phyloP scores from a whole-genome alignment of 37 sponge, comb jelly and placozoan species.

The Cladorhizidae sp. region DNA sequence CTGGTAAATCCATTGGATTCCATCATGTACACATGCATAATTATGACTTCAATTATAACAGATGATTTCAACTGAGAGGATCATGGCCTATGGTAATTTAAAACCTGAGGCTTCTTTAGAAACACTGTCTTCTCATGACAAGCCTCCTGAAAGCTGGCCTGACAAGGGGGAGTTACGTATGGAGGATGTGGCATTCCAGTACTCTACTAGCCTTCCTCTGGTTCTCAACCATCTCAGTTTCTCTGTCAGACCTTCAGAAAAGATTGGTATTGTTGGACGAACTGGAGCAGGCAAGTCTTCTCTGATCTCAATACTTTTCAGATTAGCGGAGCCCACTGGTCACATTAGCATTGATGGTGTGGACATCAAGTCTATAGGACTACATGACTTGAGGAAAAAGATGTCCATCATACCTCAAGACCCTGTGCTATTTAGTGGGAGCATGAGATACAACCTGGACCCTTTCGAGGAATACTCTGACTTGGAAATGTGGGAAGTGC shows the following conservation, averaged over 20 bases:
- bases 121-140: slow-evolving; percentile 24
- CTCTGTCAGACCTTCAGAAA: slow-evolving; percentile 62
- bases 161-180: slow-evolving; percentile 46
- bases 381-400: slow-evolving; percentile 76
- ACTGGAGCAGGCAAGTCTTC: slow-evolving; percentile 97
- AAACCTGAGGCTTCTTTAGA: slow-evolving; percentile 67
- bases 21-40: background rate
- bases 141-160: slow-evolving; percentile 72
- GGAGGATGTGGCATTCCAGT: slow-evolving; percentile 52
- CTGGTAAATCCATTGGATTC: slow-evolving; percentile 43
- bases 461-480: slow-evolving; percentile 77
- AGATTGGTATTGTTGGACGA: slow-evolving; percentile 91
- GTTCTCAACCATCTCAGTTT: slow-evolving; percentile 62
- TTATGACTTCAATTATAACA: slow-evolving; percentile 3
- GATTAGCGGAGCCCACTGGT: slow-evolving; percentile 88
- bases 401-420: slow-evolving; percentile 93
- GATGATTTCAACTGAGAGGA: slow-evolving; percentile 84
- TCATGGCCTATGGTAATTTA: slow-evolving; percentile 63
- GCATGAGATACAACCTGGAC: slow-evolving; percentile 88
- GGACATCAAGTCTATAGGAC: slow-evolving; percentile 69
- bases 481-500: slow-evolving; percentile 73
- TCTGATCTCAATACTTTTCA: slow-evolving; percentile 73
- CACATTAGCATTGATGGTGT: slow-evolving; percentile 79
- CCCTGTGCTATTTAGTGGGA: slow-evolving; percentile 90
- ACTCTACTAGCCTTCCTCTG: slow-evolving; percentile 41